Evolutionary conservation across 2,888 invertebrate genomes (phyloP), one percentile per base, ranked within the genome.

Genomic region (Lordiphosa fenestrarum): DNA sequence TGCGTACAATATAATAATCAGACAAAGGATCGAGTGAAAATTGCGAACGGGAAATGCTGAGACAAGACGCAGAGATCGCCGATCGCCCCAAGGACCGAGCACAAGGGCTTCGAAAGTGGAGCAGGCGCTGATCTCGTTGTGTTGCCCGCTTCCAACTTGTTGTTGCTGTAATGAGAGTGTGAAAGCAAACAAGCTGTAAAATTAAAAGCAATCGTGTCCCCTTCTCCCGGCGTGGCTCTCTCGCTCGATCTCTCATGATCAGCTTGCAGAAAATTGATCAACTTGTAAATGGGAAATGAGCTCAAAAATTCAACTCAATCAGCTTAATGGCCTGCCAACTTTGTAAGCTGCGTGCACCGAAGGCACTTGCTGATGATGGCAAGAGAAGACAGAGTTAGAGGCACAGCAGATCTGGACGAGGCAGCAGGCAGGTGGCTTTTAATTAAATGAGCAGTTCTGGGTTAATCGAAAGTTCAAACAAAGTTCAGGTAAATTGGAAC

Each of bases 1-100:
- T 85, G 86, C 87, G 86, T 77, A 84, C 84, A 86, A 82, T 85
- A 86, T 87, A 75, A 84, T 73, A 77, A 84, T 82, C 76, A 76
- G 75, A 53, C 78, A 59, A 57, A 54, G 71, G 56, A 71, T 63
- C 68, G 84, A 81, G 82, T 81, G 80, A 81, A 81, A 80, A 80
- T 81, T 77, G 84, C 73, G 57, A 83, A 80, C 73, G 77, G 83
- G 73, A 76, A 73, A 77, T 69, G 63, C 54, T 70, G 33, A 15
- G 15, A 44, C 44, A 15, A 44, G 44, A 15, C 44, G 30, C 15
- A 7, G 30, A 30, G 30, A 30, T 30, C 44, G 33, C 30, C 37
- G 36, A 54, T 15, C 44, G 38, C 47, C 41, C 25, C 58, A 60
- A 51, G 57, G 38, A 58, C 42, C 46, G 39, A 49, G 48, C 44